A percentile compares a stretch with the other conserved stretches of the same genome.
phyloP scores from a whole-genome alignment of 2,888 invertebrate species.

The Philaethria dido region DNA sequence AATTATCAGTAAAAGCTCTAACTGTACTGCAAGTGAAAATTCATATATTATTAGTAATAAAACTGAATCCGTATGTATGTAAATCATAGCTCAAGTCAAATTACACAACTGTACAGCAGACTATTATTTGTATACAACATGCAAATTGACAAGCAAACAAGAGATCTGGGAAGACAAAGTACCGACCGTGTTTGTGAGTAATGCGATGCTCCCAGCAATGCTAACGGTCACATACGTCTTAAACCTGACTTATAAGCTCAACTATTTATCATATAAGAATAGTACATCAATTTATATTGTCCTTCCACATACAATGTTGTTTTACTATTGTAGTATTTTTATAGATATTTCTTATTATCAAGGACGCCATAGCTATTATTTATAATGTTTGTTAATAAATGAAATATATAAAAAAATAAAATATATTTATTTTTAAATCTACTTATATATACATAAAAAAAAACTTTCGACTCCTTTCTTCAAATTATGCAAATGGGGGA shows the following conservation, averaged over 20 bases:
- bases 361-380: no score
- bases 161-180: slow-evolving; percentile 22
- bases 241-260: slow-evolving; percentile 16
- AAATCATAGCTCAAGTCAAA: slow-evolving; percentile 13
- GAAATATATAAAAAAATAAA: no score
- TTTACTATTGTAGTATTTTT: no score
- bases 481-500: no score
- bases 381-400: no score
- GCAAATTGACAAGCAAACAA: slow-evolving; percentile 20
- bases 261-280: slow-evolving; percentile 13
- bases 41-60: slow-evolving; percentile 8
- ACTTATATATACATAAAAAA: no score
- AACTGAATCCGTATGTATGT: neutral
- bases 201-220: slow-evolving; percentile 22
- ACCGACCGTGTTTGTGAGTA: slow-evolving; percentile 19
- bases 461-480: no score
- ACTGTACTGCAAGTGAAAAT: slow-evolving; percentile 1
- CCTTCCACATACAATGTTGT: neutral
- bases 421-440: no score
- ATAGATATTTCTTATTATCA: no score
- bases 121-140: slow-evolving; percentile 14
- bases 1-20: neutral
- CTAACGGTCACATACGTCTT: slow-evolving; percentile 12
- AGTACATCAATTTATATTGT: neutral
- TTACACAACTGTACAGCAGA: slow-evolving; percentile 10